Conservation (phyloP, 2,113 vertebrate genomes). For the Plestiodon gilberti region DNA sequence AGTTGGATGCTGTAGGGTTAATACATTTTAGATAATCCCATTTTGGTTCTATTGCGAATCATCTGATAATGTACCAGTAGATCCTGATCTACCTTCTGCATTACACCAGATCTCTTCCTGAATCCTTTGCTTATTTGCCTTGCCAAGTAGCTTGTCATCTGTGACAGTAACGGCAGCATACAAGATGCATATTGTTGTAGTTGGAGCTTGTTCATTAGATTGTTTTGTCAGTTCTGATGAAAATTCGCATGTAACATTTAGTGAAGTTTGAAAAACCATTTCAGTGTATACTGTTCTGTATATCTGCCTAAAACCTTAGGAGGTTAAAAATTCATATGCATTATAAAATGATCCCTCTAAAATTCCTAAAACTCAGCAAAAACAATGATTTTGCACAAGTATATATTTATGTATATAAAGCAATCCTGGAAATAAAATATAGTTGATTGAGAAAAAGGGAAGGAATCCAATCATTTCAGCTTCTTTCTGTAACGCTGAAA, state of each 20-base stretch:
- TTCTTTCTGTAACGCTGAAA: constrained; percentile 10
- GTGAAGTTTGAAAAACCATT: constrained; percentile 36
- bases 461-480: neutral
- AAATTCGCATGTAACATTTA: constrained; percentile 26
- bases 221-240: constrained; percentile 21
- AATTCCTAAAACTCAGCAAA: constrained; percentile 20
- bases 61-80: too few relatives aligned
- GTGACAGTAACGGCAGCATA: rapidly evolving
- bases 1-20: too few relatives aligned
- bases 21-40: too few relatives aligned
- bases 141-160: neutral
- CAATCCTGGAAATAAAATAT: constrained; percentile 26
- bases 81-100: too few relatives aligned
- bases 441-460: neutral
- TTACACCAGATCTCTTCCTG: too few relatives aligned
- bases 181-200: neutral
- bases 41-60: too few relatives aligned
- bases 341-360: constrained; percentile 35
- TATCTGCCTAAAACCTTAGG: constrained; percentile 37
- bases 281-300: constrained; percentile 38
- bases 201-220: constrained; percentile 13
- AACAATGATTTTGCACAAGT: constrained; percentile 30
- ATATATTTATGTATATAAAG: constrained; percentile 18
- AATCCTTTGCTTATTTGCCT: too few relatives aligned
- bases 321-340: constrained; percentile 45